phyloP scores from a whole-genome alignment of 2,888 invertebrate species.

The Halocaridina rubra region DNA sequence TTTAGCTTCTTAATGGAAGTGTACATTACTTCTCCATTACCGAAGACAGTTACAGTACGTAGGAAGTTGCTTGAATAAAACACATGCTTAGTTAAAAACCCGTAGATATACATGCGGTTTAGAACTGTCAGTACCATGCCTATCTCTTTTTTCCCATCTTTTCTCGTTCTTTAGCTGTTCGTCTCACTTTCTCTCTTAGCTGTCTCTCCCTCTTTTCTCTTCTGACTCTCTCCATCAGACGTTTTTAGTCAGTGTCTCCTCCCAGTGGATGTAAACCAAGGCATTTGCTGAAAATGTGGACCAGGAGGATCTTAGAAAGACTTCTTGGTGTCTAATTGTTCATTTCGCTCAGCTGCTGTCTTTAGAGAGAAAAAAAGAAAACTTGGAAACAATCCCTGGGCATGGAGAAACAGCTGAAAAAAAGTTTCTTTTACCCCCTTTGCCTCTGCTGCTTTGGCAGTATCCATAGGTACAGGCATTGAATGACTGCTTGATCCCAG shows the following conservation, averaged over 20 bases:
- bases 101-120: constrained; percentile 30
- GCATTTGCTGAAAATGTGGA: too few relatives aligned
- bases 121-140: constrained; percentile 24
- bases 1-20: constrained; percentile 36
- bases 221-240: not conserved
- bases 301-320: too few relatives aligned
- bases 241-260: too few relatives aligned
- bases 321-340: too few relatives aligned
- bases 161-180: not conserved
- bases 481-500: too few relatives aligned
- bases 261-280: too few relatives aligned
- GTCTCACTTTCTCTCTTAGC: not conserved
- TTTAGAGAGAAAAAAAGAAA: too few relatives aligned
- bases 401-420: too few relatives aligned
- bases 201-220: not conserved
- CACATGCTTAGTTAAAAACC: constrained; percentile 48
- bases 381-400: too few relatives aligned
- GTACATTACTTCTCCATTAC: constrained; percentile 37
- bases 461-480: too few relatives aligned
- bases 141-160: not conserved
- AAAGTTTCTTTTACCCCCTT: too few relatives aligned
- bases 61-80: constrained; percentile 25
- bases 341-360: too few relatives aligned
- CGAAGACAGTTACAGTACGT: constrained; percentile 39
- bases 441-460: not conserved